These are phyloP conservation scores for Eledona agricola DNA, from an alignment of 2,888 invertebrate genomes.

Conservation along the genomic window DNA sequence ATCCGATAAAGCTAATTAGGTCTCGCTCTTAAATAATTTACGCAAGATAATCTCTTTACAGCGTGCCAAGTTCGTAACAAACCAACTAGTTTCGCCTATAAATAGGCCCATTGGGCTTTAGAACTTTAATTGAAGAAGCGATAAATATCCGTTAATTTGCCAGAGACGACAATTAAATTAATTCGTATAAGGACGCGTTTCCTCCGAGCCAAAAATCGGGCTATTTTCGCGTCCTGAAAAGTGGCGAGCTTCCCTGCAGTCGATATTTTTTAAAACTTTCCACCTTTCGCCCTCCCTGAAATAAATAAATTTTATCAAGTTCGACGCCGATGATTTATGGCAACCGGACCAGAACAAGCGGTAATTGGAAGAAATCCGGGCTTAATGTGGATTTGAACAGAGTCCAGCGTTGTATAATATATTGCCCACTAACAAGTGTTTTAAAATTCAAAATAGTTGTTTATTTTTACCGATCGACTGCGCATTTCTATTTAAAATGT, in stretches of 20 bases:
- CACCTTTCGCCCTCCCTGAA: slow-evolving; percentile 8
- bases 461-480: slow-evolving; percentile 37
- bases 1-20: slow-evolving; percentile 47
- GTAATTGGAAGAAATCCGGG: slow-evolving; percentile 9
- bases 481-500: slow-evolving; percentile 35
- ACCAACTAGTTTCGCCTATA: slow-evolving; percentile 37
- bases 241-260: no score
- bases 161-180: slow-evolving; percentile 21
- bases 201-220: slow-evolving; percentile 1
- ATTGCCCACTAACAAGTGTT: slow-evolving; percentile 32
- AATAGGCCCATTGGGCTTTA: slow-evolving; percentile 31
- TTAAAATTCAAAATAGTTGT: slow-evolving; percentile 34
- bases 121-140: slow-evolving; percentile 22
- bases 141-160: slow-evolving; percentile 30
- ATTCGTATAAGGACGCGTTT: slow-evolving; percentile 9
- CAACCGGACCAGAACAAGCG: slow-evolving; percentile 9
- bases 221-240: no score
- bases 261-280: no score
- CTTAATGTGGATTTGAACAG: slow-evolving; percentile 25
- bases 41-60: slow-evolving; percentile 42
- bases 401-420: slow-evolving; percentile 31
- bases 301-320: slow-evolving; percentile 14
- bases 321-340: slow-evolving; percentile 1
- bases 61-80: slow-evolving; percentile 46
- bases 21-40: slow-evolving; percentile 43